phyloP scores from a whole-genome alignment of 2,888 invertebrate species.

The Lasioglossum vierecki region DNA sequence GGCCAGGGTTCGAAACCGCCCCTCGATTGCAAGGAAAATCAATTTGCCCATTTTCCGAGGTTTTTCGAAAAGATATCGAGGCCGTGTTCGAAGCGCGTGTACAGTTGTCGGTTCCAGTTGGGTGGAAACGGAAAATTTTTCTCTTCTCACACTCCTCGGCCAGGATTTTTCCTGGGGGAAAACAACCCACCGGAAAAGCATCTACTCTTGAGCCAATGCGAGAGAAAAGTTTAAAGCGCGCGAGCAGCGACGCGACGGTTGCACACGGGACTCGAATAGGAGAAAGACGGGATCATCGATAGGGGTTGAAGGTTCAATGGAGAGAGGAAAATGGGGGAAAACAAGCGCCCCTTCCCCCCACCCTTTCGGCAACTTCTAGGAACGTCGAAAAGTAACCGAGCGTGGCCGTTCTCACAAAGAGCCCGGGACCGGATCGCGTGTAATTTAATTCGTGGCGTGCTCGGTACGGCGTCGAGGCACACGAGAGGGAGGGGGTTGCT shows the following conservation, averaged over 20 bases:
- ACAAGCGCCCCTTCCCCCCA: background rate
- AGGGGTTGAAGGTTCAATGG: background rate
- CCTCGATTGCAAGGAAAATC: background rate
- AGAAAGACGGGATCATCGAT: conserved; percentile 4
- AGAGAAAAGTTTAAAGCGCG: background rate
- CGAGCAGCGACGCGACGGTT: background rate
- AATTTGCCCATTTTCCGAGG: background rate
- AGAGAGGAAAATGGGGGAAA: conserved; percentile 7
- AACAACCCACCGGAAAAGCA: background rate
- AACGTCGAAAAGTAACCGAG: conserved; percentile 61
- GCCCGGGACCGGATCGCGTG: conserved; percentile 59
- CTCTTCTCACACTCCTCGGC: background rate
- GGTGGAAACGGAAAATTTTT: background rate
- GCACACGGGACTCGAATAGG: background rate
- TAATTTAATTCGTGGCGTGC: conserved; percentile 66
- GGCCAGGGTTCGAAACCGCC: background rate
- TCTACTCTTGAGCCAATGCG: background rate
- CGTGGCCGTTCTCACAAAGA: conserved; percentile 54
- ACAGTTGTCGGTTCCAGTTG: too few species aligned
- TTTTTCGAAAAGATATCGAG: background rate
- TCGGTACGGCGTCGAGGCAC: conserved; percentile 13
- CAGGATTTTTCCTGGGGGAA: background rate
- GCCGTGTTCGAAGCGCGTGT: too few species aligned
- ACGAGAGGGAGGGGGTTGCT: background rate
- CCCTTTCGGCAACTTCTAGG: background rate